phyloP scores from a whole-genome alignment of 2,113 vertebrate species.

The Cololabis saira region DNA sequence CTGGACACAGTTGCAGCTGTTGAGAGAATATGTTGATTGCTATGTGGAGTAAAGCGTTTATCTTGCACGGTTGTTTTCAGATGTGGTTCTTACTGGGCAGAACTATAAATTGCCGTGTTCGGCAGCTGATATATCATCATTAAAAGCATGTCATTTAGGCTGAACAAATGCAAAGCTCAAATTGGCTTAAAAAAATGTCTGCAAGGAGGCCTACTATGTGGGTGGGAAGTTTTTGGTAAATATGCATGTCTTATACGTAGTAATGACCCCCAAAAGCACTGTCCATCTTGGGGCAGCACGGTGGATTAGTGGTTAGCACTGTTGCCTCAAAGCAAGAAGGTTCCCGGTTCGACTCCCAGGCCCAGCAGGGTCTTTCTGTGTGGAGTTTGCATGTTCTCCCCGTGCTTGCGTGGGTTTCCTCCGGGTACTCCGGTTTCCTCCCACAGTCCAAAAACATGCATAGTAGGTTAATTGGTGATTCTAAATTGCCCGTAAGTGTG shows the following conservation, averaged over 20 bases:
- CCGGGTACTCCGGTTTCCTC: too few relatives aligned
- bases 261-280: not conserved
- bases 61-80: constrained; percentile 17
- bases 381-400: too few relatives aligned
- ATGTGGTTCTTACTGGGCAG: constrained; percentile 9
- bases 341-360: too few relatives aligned
- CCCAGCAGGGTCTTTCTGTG: too few relatives aligned
- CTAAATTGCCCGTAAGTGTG: too few relatives aligned
- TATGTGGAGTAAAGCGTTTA: constrained; percentile 62
- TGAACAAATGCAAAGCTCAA: not conserved
- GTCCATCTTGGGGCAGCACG: not conserved
- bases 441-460: too few relatives aligned
- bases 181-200: not conserved
- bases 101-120: not conserved
- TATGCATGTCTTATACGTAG: not conserved
- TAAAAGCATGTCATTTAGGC: not conserved
- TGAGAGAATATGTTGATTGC: constrained; percentile 20
- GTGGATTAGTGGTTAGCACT: too few relatives aligned
- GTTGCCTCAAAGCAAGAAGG: too few relatives aligned
- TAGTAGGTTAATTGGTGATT: too few relatives aligned
- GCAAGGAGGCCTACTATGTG: not conserved
- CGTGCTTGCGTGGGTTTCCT: too few relatives aligned
- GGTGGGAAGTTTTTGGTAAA: not conserved
- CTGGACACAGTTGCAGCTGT: constrained; percentile 21
- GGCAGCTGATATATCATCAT: not conserved